These are phyloP conservation scores for Caenorhabditis tropicalis DNA, from an alignment of 1,140 invertebrate species.

Conservation along the genomic window DNA sequence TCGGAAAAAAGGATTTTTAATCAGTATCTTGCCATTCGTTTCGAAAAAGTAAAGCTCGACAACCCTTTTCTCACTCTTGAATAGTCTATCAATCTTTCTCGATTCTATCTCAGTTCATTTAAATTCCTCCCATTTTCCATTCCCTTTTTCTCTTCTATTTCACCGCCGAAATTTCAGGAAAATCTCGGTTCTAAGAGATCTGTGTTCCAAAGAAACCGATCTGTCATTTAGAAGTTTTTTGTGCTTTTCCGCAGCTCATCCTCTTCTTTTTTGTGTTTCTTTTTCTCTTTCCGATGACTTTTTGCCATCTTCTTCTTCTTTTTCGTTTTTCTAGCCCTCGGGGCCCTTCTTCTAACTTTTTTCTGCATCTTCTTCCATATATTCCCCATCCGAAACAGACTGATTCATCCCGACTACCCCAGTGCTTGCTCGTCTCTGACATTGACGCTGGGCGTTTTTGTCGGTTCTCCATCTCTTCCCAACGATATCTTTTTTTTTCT, in stretches of 20 bases:
- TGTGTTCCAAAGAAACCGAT: slow-evolving; percentile 11
- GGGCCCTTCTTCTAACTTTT: slow-evolving; percentile 5
- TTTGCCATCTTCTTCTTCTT: background rate
- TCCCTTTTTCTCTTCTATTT: too few species aligned
- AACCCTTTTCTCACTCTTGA: too few species aligned
- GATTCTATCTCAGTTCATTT: too few species aligned
- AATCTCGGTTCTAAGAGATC: too few species aligned
- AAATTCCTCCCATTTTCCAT: too few species aligned
- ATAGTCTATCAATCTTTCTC: too few species aligned
- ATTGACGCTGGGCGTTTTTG: background rate
- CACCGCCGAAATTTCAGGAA: too few species aligned
- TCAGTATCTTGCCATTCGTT: too few species aligned
- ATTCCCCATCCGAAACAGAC: background rate
- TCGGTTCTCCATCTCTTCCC: background rate
- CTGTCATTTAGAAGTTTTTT: slow-evolving; percentile 30
- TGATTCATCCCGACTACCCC: background rate
- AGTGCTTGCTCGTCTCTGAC: background rate
- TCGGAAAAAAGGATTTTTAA: too few species aligned
- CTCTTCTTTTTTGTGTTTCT: background rate
- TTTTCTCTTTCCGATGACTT: background rate
- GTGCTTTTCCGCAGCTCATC: background rate
- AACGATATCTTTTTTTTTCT: background rate
- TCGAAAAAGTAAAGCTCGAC: too few species aligned
- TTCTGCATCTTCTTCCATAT: background rate
- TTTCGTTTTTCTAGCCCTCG: slow-evolving; percentile 1